These are phyloP conservation scores for Laticauda colubrina DNA, from an alignment of 2,113 vertebrate species.

Conservation along the genomic window DNA sequence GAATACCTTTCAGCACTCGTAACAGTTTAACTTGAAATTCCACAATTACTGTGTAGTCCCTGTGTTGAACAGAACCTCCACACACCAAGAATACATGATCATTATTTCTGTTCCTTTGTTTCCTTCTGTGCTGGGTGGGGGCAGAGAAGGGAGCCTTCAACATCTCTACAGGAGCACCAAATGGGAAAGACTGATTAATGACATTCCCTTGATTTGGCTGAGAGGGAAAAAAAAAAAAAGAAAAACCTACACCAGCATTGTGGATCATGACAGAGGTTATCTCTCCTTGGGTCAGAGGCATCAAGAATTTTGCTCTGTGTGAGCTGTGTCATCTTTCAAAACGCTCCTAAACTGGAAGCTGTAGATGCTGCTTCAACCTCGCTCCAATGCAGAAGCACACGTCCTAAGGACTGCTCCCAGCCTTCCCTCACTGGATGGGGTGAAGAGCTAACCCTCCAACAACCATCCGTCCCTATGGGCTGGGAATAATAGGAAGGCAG, in stretches of 20 bases:
- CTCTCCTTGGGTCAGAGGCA: not conserved
- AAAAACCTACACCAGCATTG: not conserved
- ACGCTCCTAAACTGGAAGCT: not conserved
- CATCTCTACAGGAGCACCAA: not conserved
- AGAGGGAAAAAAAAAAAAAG: not conserved
- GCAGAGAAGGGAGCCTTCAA: not conserved
- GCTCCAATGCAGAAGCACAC: not conserved
- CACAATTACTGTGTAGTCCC: not conserved
- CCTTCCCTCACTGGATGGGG: not conserved
- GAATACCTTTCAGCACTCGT: not conserved
- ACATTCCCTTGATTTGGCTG: no score
- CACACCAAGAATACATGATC: not conserved
- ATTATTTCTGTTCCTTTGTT: not conserved
- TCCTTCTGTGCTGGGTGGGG: not conserved
- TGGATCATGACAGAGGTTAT: not conserved
- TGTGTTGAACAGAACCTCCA: not conserved
- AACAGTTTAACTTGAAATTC: not conserved
- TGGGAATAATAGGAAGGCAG: not conserved
- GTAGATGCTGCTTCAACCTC: not conserved
- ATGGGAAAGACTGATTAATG: not conserved
- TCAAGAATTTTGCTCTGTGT: not conserved
- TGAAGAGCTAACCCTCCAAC: not conserved
- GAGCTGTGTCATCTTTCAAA: not conserved
- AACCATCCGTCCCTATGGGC: not conserved
- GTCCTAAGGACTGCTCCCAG: not conserved